Conservation (phyloP, 2,888 invertebrate species). For the Monopis laevigella region DNA sequence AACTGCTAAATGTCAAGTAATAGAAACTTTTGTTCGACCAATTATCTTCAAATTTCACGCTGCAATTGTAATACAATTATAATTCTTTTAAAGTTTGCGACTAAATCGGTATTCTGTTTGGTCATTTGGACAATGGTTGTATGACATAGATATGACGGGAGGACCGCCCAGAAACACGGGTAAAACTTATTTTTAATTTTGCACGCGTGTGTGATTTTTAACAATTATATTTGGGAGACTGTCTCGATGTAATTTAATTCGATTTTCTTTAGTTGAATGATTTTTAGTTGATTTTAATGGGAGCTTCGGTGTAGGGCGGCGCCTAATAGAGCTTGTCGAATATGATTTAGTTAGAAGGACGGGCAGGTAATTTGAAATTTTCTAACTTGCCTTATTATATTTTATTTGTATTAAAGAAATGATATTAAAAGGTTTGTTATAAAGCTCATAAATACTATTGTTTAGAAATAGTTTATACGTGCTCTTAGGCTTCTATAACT, state of each 20-base stretch:
- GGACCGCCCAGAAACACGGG: constrained; percentile 40
- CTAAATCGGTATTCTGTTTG: constrained; percentile 4
- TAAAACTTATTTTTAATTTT: constrained; percentile 10
- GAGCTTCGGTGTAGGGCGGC: too few species aligned
- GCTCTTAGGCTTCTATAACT: too few species aligned
- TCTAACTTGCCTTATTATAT: too few species aligned
- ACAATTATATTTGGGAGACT: background rate
- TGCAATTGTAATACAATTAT: constrained; percentile 11
- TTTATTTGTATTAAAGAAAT: too few species aligned
- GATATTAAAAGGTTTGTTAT: too few species aligned
- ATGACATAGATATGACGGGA: constrained; percentile 48
- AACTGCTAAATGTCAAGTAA: constrained; percentile 10
- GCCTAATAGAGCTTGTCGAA: too few species aligned
- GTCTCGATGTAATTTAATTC: constrained; percentile 1
- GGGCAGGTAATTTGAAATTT: too few species aligned
- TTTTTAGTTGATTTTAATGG: background rate
- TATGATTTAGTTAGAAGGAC: too few species aligned
- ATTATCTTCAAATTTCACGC: constrained; percentile 10
- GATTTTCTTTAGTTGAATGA: constrained; percentile 1
- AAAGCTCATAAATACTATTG: too few species aligned
- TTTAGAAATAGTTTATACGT: too few species aligned
- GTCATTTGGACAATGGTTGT: constrained; percentile 28
- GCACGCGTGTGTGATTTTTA: constrained; percentile 6
- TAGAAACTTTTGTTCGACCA: constrained; percentile 7
- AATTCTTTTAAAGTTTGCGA: constrained; percentile 1